Conservation (phyloP, 2,888 invertebrate genomes). For the Athrips mouffetella region DNA sequence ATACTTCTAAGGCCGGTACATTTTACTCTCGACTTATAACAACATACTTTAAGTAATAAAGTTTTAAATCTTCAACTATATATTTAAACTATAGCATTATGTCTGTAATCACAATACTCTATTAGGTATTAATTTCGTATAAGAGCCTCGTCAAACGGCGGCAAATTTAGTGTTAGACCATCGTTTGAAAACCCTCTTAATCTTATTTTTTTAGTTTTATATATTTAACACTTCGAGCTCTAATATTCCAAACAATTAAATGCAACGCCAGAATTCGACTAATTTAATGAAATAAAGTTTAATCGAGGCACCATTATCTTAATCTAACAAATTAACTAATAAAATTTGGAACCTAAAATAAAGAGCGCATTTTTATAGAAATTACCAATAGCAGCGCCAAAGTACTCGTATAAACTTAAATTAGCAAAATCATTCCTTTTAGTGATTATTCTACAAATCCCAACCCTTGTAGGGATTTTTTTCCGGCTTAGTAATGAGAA, state of each 20-base stretch:
- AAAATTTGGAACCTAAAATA: neutral
- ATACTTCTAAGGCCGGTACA: conserved; percentile 75
- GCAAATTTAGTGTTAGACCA: neutral
- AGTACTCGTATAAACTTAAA: no score
- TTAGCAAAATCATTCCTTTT: no score
- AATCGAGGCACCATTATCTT: conserved; percentile 68
- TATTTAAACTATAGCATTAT: conserved; percentile 59
- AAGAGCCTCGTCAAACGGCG: conserved; percentile 20
- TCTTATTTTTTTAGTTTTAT: conserved; percentile 6
- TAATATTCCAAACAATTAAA: conserved; percentile 30
- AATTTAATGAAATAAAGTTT: conserved; percentile 34
- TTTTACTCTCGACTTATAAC: conserved; percentile 60
- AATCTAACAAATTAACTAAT: conserved; percentile 46
- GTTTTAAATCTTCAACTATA: conserved; percentile 66
- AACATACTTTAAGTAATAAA: conserved; percentile 70
- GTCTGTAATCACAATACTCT: conserved; percentile 52
- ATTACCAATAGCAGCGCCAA: no score
- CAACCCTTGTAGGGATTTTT: no score
- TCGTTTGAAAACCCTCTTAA: conserved; percentile 13
- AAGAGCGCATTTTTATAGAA: no score
- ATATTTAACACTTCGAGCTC: conserved; percentile 21
- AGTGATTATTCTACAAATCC: no score
- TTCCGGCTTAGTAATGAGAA: no score
- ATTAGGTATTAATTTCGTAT: conserved; percentile 21
- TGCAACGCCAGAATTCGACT: conserved; percentile 33